phyloP scores from a whole-genome alignment of 1,140 invertebrate species.

The Drosophila eugracilis region DNA sequence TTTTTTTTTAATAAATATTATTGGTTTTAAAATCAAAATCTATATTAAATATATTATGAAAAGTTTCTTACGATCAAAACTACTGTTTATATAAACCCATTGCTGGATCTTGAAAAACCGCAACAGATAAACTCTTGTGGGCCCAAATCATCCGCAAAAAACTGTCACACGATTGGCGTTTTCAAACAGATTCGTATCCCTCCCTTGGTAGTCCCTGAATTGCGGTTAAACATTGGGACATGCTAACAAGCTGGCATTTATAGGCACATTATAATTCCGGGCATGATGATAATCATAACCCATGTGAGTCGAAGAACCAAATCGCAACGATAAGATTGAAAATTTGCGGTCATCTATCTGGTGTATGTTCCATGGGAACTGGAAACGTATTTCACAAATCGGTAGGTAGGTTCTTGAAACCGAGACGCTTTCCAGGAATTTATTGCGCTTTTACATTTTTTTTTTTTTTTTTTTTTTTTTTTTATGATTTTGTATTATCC shows the following conservation, averaged over 20 bases:
- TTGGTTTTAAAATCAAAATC: background rate
- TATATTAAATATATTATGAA: background rate
- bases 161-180: slow-evolving; percentile 18
- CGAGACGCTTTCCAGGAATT: slow-evolving; percentile 45
- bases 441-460: slow-evolving; percentile 11
- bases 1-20: too few relatives aligned
- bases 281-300: slow-evolving; percentile 6
- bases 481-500: too few relatives aligned
- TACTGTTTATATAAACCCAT: background rate
- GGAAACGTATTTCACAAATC: slow-evolving; percentile 2
- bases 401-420: slow-evolving; percentile 5
- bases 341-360: slow-evolving; percentile 45
- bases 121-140: background rate
- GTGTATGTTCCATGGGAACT: slow-evolving; percentile 23
- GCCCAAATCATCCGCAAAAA: background rate
- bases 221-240: slow-evolving; percentile 40
- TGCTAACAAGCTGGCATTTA: slow-evolving; percentile 26
- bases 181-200: slow-evolving; percentile 39
- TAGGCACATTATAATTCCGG: slow-evolving; percentile 15
- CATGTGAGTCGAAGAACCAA: slow-evolving; percentile 20
- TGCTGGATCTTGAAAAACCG: background rate
- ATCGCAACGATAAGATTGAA: slow-evolving; percentile 45
- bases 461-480: too few relatives aligned
- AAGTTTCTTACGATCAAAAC: too few relatives aligned
- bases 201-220: background rate